Conservation (phyloP, 1,140 invertebrate genomes). For the Bombus waltoni region DNA sequence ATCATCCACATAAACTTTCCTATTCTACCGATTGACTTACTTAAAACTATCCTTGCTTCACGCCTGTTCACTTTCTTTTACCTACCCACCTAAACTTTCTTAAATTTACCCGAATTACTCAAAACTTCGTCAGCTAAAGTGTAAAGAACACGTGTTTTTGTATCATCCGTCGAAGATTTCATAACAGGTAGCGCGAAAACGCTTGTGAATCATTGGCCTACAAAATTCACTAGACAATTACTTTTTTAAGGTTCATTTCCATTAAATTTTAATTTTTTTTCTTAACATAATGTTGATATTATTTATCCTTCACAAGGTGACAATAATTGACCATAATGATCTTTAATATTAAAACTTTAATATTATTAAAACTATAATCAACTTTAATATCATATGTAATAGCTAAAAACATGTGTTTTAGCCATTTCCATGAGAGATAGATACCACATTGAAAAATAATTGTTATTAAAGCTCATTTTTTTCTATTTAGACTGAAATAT, state of each 20-base stretch:
- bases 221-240: conserved; percentile 57
- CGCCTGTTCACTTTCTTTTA: background rate
- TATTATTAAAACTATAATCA: background rate
- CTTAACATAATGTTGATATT: background rate
- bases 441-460: background rate
- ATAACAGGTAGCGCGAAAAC: conserved; percentile 73
- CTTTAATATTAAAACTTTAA: background rate
- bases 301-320: background rate
- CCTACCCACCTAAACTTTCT: conserved; percentile 1
- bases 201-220: conserved; percentile 53
- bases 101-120: conserved; percentile 6
- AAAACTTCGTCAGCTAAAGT: conserved; percentile 38
- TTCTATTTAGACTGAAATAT: background rate
- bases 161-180: conserved; percentile 63
- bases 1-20: conserved; percentile 40
- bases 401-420: background rate
- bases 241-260: conserved; percentile 5
- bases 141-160: conserved; percentile 69
- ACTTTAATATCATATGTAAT: background rate
- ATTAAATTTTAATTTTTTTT: background rate
- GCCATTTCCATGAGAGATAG: background rate
- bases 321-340: background rate
- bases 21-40: conserved; percentile 26
- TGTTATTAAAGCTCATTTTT: background rate
- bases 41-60: background rate